A percentile compares a stretch with the other conserved stretches of the same genome.
Evolutionary conservation across 2,888 invertebrate genomes (phyloP).

Genomic region (Calameuta pallipes): DNA sequence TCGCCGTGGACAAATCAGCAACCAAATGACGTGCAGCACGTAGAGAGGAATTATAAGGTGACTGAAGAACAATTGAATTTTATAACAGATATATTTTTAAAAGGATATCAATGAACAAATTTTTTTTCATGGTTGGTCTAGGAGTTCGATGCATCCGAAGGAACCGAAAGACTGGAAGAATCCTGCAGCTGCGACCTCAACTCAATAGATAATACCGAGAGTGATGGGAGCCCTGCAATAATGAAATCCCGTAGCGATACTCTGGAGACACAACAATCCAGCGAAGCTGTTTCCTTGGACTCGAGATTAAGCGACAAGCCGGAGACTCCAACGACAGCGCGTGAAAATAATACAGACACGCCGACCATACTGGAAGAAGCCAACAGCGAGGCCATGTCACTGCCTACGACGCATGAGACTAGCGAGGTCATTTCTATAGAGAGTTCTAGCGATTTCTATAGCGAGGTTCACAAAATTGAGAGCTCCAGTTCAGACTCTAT

Average conservation of each 20-base stretch:
- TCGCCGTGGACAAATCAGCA: constrained; percentile 58
- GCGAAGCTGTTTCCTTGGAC: constrained; percentile 69
- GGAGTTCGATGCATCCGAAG: constrained; percentile 58
- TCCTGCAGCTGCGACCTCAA: constrained; percentile 66
- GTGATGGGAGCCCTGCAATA: constrained; percentile 68
- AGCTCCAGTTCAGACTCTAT: constrained; percentile 44
- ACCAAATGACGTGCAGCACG: constrained; percentile 53
- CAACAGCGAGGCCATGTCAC: constrained; percentile 51
- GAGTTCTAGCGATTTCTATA: constrained; percentile 71
- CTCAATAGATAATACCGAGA: constrained; percentile 63
- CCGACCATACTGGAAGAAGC: constrained; percentile 58
- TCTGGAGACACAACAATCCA: constrained; percentile 52
- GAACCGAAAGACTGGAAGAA: constrained; percentile 59
- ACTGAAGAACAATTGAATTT: constrained; percentile 14
- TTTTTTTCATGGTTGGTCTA: constrained; percentile 23
- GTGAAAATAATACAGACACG: constrained; percentile 48
- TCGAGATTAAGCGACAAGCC: constrained; percentile 67
- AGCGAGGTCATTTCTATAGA: constrained; percentile 69
- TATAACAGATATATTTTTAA: background rate
- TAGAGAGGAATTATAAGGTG: constrained; percentile 59
- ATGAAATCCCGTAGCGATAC: constrained; percentile 65
- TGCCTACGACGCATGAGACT: constrained; percentile 60
- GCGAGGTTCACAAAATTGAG: constrained; percentile 74
- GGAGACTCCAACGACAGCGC: constrained; percentile 49
- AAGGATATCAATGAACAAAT: background rate